Percentiles rank a stretch among this genome's conserved stretches.
Conservation (phyloP, 2,797 vertebrate species). For the Pantherophis vulpinus region DNA sequence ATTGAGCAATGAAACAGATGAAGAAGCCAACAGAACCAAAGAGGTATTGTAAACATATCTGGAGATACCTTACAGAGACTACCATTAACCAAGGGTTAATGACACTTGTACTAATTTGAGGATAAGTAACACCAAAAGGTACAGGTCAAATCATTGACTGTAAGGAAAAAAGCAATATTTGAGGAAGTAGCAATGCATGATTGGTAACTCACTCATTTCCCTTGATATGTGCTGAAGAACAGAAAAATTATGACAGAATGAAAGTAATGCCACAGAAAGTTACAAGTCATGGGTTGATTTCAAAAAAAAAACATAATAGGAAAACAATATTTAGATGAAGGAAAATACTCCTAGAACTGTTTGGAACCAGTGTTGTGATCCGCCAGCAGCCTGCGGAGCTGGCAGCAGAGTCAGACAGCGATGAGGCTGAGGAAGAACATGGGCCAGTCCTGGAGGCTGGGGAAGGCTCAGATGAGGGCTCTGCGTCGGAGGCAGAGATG, state of each 20-base stretch:
- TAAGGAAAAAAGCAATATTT: too few relatives aligned
- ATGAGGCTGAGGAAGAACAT: too few relatives aligned
- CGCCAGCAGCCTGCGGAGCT: too few relatives aligned
- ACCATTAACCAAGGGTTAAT: not conserved
- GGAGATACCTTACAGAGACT: not conserved
- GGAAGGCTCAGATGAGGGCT: too few relatives aligned
- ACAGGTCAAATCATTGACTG: not conserved
- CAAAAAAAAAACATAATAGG: not conserved
- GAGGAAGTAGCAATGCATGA: not conserved
- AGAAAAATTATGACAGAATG: not conserved
- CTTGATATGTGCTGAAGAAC: not conserved
- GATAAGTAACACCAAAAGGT: not conserved
- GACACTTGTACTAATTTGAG: not conserved
- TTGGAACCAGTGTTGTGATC: not conserved
- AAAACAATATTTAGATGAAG: not conserved
- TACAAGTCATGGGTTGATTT: not conserved
- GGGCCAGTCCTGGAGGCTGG: too few relatives aligned
- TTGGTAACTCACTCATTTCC: not conserved
- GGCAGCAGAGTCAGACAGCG: too few relatives aligned
- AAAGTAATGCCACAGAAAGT: not conserved
- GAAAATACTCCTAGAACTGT: not conserved
- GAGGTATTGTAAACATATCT: not conserved
- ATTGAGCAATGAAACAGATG: not conserved
- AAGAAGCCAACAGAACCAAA: not conserved
- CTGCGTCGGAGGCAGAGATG: too few relatives aligned